These are phyloP conservation scores for Palloptera scutellata DNA, from an alignment of 2,888 invertebrate species.

Conservation along the genomic window DNA sequence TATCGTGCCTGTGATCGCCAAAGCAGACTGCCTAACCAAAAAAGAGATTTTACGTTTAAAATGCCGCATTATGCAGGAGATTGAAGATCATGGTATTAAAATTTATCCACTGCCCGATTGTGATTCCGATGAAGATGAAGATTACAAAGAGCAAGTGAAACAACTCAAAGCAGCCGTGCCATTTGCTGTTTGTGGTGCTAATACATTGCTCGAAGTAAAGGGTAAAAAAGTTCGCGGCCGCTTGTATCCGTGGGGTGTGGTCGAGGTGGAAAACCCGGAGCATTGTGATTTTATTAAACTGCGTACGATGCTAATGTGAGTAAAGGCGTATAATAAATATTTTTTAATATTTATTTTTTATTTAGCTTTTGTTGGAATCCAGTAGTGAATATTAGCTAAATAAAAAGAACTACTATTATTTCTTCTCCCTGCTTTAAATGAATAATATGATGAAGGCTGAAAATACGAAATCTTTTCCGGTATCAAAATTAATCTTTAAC, in stretches of 20 bases:
- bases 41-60: constrained; percentile 89
- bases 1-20: constrained; percentile 97
- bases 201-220: constrained; percentile 88
- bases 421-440: too few relatives aligned
- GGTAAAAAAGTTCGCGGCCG: constrained; percentile 93
- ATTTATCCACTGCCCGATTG: constrained; percentile 96
- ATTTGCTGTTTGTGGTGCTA: constrained; percentile 98
- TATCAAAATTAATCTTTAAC: too few relatives aligned
- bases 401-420: too few relatives aligned
- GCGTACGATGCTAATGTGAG: constrained; percentile 92
- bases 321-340: constrained; percentile 32
- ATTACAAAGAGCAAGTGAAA: constrained; percentile 92
- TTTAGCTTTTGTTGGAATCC: too few relatives aligned
- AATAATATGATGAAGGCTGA: too few relatives aligned
- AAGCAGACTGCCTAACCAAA: constrained; percentile 93
- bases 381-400: too few relatives aligned
- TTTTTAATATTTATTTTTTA: too few relatives aligned
- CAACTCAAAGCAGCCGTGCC: constrained; percentile 94
- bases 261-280: constrained; percentile 97
- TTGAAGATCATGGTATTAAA: constrained; percentile 88
- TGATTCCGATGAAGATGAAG: constrained; percentile 94
- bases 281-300: constrained; percentile 98
- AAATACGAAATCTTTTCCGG: too few relatives aligned
- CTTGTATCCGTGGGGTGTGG: constrained; percentile 97
- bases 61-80: constrained; percentile 88